Percentiles rank a stretch among this genome's conserved stretches.
Conservation (phyloP, 2,888 invertebrate genomes). For the Aquatica leii region DNA sequence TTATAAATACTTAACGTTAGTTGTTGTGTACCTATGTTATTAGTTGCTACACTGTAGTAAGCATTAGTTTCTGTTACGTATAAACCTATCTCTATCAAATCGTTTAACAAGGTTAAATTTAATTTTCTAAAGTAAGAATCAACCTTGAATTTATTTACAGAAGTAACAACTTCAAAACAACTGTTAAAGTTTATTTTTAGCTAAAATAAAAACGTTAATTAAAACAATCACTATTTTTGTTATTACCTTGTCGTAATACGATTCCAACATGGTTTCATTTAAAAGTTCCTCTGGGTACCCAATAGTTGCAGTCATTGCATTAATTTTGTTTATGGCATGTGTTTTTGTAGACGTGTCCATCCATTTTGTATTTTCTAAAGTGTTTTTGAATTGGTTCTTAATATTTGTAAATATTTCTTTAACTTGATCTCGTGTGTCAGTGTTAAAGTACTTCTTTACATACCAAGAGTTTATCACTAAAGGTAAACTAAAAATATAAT, state of each 20-base stretch:
- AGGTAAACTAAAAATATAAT: slow-evolving; percentile 67
- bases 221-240: no score
- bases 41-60: slow-evolving; percentile 66
- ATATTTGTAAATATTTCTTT: slow-evolving; percentile 89
- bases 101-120: no score
- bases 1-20: slow-evolving; percentile 34
- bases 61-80: no score
- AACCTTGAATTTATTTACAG: no score
- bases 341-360: slow-evolving; percentile 68
- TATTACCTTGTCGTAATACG: slow-evolving; percentile 72
- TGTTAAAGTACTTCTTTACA: slow-evolving; percentile 82
- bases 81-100: no score
- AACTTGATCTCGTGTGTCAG: slow-evolving; percentile 82
- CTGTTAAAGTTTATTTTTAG: no score
- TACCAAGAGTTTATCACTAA: slow-evolving; percentile 80
- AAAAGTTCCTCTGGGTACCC: slow-evolving; percentile 87
- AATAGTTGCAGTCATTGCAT: slow-evolving; percentile 81
- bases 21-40: slow-evolving; percentile 67
- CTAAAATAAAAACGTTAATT: no score
- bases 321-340: slow-evolving; percentile 65
- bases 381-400: slow-evolving; percentile 80
- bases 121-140: no score
- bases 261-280: slow-evolving; percentile 75
- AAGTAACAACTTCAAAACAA: no score
- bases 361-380: slow-evolving; percentile 84